Evolutionary conservation across 1,140 invertebrate genomes (phyloP).

Genomic region (Trichogramma pretiosum): DNA sequence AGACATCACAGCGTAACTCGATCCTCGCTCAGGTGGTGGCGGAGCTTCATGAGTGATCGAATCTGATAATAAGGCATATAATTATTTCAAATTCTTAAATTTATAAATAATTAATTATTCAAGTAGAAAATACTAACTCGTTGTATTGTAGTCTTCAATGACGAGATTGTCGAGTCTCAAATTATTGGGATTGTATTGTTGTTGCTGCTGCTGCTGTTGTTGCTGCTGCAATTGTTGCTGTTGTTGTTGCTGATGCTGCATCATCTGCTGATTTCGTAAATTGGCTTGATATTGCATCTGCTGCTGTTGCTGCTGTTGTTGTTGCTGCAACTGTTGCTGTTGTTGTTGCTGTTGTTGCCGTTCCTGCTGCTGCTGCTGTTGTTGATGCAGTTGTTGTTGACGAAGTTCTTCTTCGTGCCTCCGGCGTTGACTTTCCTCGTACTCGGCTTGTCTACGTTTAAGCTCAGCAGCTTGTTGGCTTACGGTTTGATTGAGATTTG

Average conservation of each 20-base stretch:
- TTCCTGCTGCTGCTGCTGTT: slow-evolving; percentile 31
- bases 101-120: no score
- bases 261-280: slow-evolving; percentile 29
- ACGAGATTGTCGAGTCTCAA: slow-evolving; percentile 49
- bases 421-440: slow-evolving; percentile 41
- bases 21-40: slow-evolving; percentile 67
- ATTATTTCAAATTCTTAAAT: slow-evolving; percentile 9
- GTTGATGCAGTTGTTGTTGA: no score
- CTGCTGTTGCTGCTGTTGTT: slow-evolving; percentile 31
- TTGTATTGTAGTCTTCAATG: slow-evolving; percentile 42
- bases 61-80: slow-evolving; percentile 24
- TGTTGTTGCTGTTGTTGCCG: slow-evolving; percentile 35
- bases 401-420: slow-evolving; percentile 47
- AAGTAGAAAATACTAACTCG: slow-evolving; percentile 26
- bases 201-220: no score
- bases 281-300: slow-evolving; percentile 30
- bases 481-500: slow-evolving; percentile 24
- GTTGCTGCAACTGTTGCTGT: slow-evolving; percentile 28
- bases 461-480: slow-evolving; percentile 44
- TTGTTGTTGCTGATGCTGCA: slow-evolving; percentile 21
- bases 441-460: slow-evolving; percentile 45
- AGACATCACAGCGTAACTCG: slow-evolving; percentile 74
- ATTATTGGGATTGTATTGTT: slow-evolving; percentile 35
- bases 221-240: slow-evolving; percentile 24
- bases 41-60: slow-evolving; percentile 49